Percentiles rank a stretch among this genome's conserved stretches.
Evolutionary conservation across 2,113 vertebrate species (phyloP).

Genomic region (Sceloporus tristichus): DNA sequence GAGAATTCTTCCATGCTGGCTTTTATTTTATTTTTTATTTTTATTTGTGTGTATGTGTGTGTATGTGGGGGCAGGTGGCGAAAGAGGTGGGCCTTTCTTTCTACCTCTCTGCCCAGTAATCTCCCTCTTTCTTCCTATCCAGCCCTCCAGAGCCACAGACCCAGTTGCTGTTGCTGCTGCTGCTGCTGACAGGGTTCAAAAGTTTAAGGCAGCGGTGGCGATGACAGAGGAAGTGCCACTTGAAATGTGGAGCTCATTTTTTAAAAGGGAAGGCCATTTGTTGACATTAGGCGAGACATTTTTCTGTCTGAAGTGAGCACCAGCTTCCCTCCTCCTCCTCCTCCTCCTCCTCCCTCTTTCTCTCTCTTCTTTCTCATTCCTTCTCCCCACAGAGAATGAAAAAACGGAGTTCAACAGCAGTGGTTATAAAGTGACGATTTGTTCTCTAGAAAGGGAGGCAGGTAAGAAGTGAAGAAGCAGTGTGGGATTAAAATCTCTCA

Average conservation of each 20-base stretch:
- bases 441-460: not conserved
- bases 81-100: not conserved
- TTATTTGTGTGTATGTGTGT: not conserved
- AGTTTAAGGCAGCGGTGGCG: conserved; percentile 48
- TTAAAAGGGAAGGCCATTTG: conserved; percentile 6
- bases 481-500: conserved; percentile 16
- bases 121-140: not conserved
- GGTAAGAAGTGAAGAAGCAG: not conserved
- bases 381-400: not conserved
- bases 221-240: not conserved
- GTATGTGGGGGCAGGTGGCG: not conserved
- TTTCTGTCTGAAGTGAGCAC: not conserved
- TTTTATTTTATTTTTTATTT: not conserved
- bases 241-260: conserved; percentile 14
- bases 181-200: conserved; percentile 51
- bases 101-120: not conserved
- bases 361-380: not conserved
- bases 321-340: not conserved
- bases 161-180: not conserved
- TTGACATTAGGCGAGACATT: not conserved
- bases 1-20: conserved; percentile 51
- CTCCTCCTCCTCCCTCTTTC: not conserved
- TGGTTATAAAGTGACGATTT: not conserved
- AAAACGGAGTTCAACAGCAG: conserved; percentile 16
- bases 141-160: not conserved